Conservation (phyloP, 2,888 invertebrate genomes). For the Crematogaster levior region DNA sequence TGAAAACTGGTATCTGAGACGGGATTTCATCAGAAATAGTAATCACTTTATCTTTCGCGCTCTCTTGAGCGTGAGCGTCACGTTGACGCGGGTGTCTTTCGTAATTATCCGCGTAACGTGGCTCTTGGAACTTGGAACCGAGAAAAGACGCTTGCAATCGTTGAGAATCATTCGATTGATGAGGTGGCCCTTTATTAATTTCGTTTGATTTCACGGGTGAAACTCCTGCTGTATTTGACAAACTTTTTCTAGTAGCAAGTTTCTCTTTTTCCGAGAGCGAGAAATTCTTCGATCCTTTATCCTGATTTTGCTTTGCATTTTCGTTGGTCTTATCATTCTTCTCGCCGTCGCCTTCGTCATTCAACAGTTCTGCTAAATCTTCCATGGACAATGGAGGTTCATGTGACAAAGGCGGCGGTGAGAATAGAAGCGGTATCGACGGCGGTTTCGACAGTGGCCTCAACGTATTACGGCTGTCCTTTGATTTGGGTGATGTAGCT, state of each 20-base stretch:
- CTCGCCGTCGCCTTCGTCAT: constrained; percentile 73
- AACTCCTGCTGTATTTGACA: constrained; percentile 28
- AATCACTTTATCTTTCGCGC: constrained; percentile 51
- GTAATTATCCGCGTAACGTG: constrained; percentile 80
- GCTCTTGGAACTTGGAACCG: constrained; percentile 62
- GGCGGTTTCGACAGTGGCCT: constrained; percentile 57
- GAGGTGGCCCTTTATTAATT: constrained; percentile 23
- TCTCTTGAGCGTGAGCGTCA: constrained; percentile 52
- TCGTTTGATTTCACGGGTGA: constrained; percentile 41
- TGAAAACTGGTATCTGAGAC: constrained; percentile 16
- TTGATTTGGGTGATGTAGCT: constrained; percentile 68
- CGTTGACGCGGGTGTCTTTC: constrained; percentile 77
- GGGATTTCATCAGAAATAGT: constrained; percentile 50
- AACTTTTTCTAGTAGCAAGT: constrained; percentile 62
- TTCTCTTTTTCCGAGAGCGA: background rate
- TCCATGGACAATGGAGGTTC: constrained; percentile 82
- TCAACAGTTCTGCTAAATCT: constrained; percentile 81
- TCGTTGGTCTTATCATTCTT: constrained; percentile 40
- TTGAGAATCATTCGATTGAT: constrained; percentile 40
- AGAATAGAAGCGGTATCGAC: constrained; percentile 73
- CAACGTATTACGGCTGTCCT: constrained; percentile 35
- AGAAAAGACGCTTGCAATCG: constrained; percentile 30
- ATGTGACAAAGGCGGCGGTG: constrained; percentile 77
- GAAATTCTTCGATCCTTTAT: constrained; percentile 76
- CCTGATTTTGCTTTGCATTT: constrained; percentile 69